A percentile compares a stretch with the other conserved stretches of the same genome.
phyloP scores from a whole-genome alignment of 2,113 vertebrate species.

The Seriola rivoliana region DNA sequence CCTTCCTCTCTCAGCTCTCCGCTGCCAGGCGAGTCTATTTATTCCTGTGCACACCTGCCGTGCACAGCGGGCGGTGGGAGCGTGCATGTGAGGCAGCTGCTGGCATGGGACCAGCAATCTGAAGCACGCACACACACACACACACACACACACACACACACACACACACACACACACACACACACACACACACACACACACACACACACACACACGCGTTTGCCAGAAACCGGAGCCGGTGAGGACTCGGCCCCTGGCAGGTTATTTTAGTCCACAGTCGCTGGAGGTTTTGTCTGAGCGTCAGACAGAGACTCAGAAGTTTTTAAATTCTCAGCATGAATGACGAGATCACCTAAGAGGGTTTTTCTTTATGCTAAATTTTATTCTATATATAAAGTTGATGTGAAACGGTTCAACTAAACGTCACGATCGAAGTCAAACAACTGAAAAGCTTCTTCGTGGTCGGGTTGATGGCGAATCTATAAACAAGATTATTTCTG shows the following conservation, averaged over 20 bases:
- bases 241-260: conserved; percentile 7
- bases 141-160: conserved; percentile 6
- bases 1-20: conserved; percentile 17
- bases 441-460: too few relatives aligned
- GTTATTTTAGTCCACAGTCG: conserved; percentile 55
- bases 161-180: not conserved
- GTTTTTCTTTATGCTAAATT: too few relatives aligned
- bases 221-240: conserved; percentile 51
- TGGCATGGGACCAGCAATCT: conserved; percentile 39
- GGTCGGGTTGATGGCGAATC: too few relatives aligned
- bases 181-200: conserved; percentile 6
- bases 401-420: too few relatives aligned
- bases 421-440: too few relatives aligned
- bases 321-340: too few relatives aligned
- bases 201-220: not conserved
- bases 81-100: conserved; percentile 68
- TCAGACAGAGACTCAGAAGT: not conserved
- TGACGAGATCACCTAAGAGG: too few relatives aligned
- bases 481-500: too few relatives aligned
- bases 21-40: conserved; percentile 69
- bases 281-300: conserved; percentile 39
- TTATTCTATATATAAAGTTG: too few relatives aligned
- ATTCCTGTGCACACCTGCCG: conserved; percentile 64
- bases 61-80: conserved; percentile 42
- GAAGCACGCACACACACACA: conserved; percentile 1